Conservation (phyloP, 2,888 invertebrate species). For the Cephus spinipes region DNA sequence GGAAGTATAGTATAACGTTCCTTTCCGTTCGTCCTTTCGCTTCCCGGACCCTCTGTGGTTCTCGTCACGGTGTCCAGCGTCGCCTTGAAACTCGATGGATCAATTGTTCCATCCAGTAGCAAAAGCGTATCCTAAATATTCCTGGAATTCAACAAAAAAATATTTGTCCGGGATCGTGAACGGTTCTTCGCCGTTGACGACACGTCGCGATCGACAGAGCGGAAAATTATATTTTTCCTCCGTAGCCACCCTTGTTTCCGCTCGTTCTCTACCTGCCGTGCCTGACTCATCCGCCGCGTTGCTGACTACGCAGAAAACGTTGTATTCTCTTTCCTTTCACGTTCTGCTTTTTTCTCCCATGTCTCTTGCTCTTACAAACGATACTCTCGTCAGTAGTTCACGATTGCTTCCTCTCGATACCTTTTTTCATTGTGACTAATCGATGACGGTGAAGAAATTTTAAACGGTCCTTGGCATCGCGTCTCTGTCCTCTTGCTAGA, state of each 20-base stretch:
- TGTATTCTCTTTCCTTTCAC: background rate
- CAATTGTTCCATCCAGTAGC: background rate
- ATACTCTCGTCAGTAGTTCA: background rate
- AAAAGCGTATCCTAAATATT: background rate
- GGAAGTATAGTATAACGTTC: background rate
- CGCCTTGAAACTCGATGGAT: background rate
- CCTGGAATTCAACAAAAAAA: background rate
- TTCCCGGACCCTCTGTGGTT: background rate
- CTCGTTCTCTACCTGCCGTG: background rate
- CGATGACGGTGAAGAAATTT: background rate
- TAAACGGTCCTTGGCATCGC: background rate
- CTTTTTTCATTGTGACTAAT: background rate
- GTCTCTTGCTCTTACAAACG: background rate
- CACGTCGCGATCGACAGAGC: conserved; percentile 39
- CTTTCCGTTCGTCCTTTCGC: background rate
- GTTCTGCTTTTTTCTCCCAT: background rate
- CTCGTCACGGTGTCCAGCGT: background rate
- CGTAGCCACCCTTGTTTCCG: conserved; percentile 43
- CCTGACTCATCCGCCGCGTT: background rate
- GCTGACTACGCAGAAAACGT: background rate
- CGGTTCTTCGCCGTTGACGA: background rate
- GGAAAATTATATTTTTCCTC: conserved; percentile 53
- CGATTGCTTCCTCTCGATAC: background rate
- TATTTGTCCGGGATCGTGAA: background rate
- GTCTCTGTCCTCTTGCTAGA: background rate